Evolutionary conservation across 2,888 invertebrate genomes (phyloP).

Genomic region (Stenotaenia linearis): DNA sequence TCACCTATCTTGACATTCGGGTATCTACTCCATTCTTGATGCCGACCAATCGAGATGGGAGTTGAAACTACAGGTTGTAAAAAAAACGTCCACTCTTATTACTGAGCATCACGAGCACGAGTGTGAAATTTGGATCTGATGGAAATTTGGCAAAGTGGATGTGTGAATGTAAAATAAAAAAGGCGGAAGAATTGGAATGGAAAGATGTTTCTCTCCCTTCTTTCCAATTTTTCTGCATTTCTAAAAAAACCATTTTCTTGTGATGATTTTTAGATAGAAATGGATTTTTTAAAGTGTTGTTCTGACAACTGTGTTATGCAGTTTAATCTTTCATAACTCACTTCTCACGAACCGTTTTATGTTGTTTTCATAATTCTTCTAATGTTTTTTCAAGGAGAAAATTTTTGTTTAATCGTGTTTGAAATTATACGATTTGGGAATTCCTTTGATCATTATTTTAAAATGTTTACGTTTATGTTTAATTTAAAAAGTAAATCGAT

Average conservation of each 20-base stretch:
- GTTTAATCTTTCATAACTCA: too few relatives aligned
- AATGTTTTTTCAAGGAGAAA: too few relatives aligned
- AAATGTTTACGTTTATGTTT: too few relatives aligned
- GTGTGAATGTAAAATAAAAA: neutral
- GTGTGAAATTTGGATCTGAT: constrained; percentile 14
- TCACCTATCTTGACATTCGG: constrained; percentile 8
- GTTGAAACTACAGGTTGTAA: constrained; percentile 10
- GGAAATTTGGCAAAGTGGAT: constrained; percentile 19
- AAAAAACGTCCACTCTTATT: constrained; percentile 22
- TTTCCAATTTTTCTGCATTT: neutral
- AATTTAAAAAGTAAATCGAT: too few relatives aligned
- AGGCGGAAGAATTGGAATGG: neutral
- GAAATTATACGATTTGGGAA: too few relatives aligned
- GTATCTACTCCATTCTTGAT: neutral
- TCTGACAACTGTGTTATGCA: too few relatives aligned
- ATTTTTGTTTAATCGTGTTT: too few relatives aligned
- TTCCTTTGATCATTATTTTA: too few relatives aligned
- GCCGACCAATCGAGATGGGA: constrained; percentile 10
- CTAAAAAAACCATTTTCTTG: neutral
- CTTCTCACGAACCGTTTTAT: too few relatives aligned
- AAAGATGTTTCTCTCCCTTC: neutral
- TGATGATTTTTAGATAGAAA: neutral
- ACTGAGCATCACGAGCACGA: neutral
- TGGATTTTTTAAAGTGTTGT: too few relatives aligned
- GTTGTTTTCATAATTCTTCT: too few relatives aligned